Conservation (phyloP, 2,113 vertebrate genomes). For the Corythaixoides concolor region DNA sequence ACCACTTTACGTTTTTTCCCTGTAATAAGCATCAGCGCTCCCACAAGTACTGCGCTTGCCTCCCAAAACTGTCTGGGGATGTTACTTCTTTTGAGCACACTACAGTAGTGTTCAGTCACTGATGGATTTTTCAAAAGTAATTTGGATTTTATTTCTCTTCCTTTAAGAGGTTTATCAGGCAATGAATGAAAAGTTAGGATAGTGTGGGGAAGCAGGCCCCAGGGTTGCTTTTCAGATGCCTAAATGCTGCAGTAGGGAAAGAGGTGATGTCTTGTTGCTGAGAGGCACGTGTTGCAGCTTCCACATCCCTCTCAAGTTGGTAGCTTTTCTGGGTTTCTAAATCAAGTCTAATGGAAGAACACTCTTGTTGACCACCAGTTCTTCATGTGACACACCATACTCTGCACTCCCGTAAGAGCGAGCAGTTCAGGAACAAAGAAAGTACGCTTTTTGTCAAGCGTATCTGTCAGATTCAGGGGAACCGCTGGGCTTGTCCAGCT, state of each 20-base stretch:
- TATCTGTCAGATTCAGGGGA: not conserved
- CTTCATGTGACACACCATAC: not conserved
- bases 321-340: not conserved
- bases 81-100: not conserved
- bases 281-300: not conserved
- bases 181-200: not conserved
- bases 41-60: not conserved
- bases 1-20: not conserved
- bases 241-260: not conserved
- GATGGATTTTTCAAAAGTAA: constrained; percentile 1
- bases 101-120: not conserved
- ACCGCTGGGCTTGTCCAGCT: not conserved
- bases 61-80: constrained; percentile 30
- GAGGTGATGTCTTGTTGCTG: not conserved
- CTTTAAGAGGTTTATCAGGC: not conserved
- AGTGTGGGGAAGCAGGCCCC: not conserved
- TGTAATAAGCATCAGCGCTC: constrained; percentile 17
- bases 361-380: not conserved
- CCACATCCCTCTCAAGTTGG: not conserved
- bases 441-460: rapidly evolving
- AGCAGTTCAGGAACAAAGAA: not conserved
- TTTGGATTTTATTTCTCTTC: not conserved
- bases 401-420: not conserved
- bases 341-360: not conserved
- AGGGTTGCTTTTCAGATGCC: not conserved